Evolutionary conservation across 2,113 vertebrate species (phyloP), one percentile per base, ranked within the genome.

Genomic region (Oreocharis arfaki): DNA sequence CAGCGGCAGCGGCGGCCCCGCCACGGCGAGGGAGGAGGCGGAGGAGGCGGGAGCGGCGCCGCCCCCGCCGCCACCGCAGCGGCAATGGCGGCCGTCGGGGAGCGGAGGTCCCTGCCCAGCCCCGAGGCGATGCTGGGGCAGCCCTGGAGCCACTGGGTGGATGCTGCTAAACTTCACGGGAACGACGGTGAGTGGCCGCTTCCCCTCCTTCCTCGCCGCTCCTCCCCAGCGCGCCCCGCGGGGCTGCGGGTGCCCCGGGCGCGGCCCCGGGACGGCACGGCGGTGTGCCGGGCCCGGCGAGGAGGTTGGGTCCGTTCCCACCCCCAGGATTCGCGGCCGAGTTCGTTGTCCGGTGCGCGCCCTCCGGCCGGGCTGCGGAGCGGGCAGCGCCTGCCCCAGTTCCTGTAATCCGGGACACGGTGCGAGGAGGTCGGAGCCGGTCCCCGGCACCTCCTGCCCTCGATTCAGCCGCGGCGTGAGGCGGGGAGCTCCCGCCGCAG

Each of bases 51-150:
- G 93, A 85, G 94, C 97, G 88, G 96, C 91, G 73, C 90, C 94
- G 84, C 93, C 95, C 89, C 96, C 88, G 91, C 96, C 84, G 95
- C 96, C 93, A 95, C 95, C 94, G 96, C 98, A 97, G 98, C 98
- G 98, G 98, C 98, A 98, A 99, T 99, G 99, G 99, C 99, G 98
- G 98, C 98, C 97, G 98, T 98, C 97, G 99, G 98, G 98, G 99
- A 99, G 98, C 98, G 99, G 98, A 98, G 98, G 98, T 98, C 99
- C 92, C 97, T 99, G 97, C 99, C 99, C 94, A 99, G 99, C 98
- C 99, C 99, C 59, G 99, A 99, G 97, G 98, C 98, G 96, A 98
- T 99, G 98, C 97, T 99, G 98, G 99, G 99, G 98, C 99, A 99
- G 98, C 98, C 99, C 96, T 99, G 99, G 99, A 98, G 98, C 98